Conservation (phyloP, 2,797 vertebrate genomes). For the Pseudopleuronectes americanus region DNA sequence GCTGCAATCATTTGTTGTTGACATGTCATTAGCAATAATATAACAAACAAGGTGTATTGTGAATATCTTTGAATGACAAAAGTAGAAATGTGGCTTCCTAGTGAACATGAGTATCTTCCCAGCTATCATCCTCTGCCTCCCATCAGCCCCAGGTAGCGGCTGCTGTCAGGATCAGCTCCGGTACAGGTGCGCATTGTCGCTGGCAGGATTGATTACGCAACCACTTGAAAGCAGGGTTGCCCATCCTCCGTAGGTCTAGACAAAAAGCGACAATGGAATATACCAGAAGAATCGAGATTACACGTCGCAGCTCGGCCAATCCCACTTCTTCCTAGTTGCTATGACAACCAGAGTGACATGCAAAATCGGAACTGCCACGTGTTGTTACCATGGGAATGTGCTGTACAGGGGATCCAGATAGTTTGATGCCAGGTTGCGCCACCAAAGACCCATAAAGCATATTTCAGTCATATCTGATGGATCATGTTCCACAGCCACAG, state of each 20-base stretch:
- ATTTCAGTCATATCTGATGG: constrained; percentile 13
- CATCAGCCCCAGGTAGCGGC: constrained; percentile 5
- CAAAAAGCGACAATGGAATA: constrained; percentile 55
- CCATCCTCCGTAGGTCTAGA: constrained; percentile 47
- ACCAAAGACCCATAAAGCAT: constrained; percentile 27
- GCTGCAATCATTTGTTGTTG: neutral
- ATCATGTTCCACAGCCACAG: neutral
- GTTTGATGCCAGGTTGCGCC: constrained; percentile 21
- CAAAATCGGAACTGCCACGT: constrained; percentile 60
- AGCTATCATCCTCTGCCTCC: constrained; percentile 21
- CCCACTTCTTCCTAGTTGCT: constrained; percentile 62
- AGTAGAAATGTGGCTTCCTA: too few relatives aligned
- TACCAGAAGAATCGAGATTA: constrained; percentile 52
- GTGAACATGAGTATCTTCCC: constrained; percentile 26
- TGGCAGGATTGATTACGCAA: constrained; percentile 42
- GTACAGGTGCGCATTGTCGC: constrained; percentile 8
- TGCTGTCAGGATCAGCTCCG: constrained; percentile 3
- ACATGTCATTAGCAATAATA: neutral
- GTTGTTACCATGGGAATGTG: constrained; percentile 80
- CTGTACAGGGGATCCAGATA: constrained; percentile 35
- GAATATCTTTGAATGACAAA: neutral
- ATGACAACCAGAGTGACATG: constrained; percentile 77
- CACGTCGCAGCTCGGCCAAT: constrained; percentile 55
- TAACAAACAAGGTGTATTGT: neutral
- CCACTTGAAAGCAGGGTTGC: constrained; percentile 23